Evolutionary conservation across 2,888 invertebrate species (phyloP).

Genomic region (Lissonota sp.): DNA sequence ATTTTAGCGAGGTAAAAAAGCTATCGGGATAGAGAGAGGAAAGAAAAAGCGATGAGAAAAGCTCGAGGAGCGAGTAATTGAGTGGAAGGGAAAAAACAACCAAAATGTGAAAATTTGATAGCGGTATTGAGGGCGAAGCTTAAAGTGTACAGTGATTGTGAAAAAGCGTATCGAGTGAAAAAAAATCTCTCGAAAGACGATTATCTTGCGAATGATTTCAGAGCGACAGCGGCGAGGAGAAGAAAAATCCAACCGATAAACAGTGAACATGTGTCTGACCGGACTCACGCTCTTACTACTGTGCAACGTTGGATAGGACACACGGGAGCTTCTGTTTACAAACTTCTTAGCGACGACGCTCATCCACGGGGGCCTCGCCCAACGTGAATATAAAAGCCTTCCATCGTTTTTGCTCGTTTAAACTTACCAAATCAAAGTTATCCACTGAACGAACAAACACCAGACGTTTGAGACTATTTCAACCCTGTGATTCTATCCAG

Average conservation of each 20-base stretch:
- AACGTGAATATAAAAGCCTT: neutral
- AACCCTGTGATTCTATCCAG: too few species aligned
- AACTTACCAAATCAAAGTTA: too few species aligned
- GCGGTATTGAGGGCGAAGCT: too few species aligned
- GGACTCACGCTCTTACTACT: conserved; percentile 44
- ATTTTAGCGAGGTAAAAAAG: neutral
- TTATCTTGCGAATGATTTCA: neutral
- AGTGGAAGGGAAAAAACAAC: neutral
- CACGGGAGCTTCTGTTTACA: conserved; percentile 60
- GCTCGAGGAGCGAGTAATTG: conserved; percentile 13
- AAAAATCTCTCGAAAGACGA: too few species aligned
- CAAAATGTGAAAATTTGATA: too few species aligned
- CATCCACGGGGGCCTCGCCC: conserved; percentile 41
- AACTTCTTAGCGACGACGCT: conserved; percentile 41
- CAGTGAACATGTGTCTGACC: conserved; percentile 51
- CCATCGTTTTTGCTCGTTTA: too few species aligned
- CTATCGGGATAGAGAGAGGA: conserved; percentile 21
- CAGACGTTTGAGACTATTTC: too few species aligned
- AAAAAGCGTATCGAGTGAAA: neutral
- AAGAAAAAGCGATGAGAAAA: conserved; percentile 16
- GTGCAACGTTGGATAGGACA: neutral
- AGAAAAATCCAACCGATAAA: neutral
- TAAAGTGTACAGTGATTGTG: too few species aligned
- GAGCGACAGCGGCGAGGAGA: neutral
- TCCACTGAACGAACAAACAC: too few species aligned